Conservation (phyloP, 2,113 vertebrate genomes). For the Triplophysa dalaica region DNA sequence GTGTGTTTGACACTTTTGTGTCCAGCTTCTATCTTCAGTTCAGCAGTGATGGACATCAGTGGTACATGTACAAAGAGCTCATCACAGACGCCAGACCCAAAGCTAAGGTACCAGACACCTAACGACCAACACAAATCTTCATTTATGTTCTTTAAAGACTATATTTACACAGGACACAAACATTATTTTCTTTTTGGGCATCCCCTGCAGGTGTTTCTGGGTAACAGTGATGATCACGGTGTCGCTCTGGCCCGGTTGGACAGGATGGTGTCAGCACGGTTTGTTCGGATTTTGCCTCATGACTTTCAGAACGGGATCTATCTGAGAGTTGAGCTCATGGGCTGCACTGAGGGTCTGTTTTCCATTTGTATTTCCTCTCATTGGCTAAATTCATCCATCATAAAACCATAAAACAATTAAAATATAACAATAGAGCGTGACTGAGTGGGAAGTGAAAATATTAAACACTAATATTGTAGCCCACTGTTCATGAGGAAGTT, state of each 20-base stretch:
- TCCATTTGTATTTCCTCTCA: not conserved
- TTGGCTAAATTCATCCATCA: no score
- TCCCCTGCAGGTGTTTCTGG: constrained; percentile 71
- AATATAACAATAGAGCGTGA: no score
- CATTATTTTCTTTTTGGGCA: not conserved
- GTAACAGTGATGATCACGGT: constrained; percentile 66
- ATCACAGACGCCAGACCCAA: constrained; percentile 57
- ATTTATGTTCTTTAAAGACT: not conserved
- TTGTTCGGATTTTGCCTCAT: constrained; percentile 78
- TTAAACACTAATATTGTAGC: no score
- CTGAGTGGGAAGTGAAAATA: no score
- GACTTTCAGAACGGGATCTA: constrained; percentile 73
- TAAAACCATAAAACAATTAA: no score
- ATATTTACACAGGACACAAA: no score
- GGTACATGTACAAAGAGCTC: constrained; percentile 75
- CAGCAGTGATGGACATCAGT: constrained; percentile 73
- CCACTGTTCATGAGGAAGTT: no score
- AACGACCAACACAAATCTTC: not conserved
- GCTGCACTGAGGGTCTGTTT: constrained; percentile 68
- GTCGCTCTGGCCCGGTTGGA: constrained; percentile 67
- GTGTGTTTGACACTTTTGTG: constrained; percentile 66
- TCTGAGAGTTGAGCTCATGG: constrained; percentile 81
- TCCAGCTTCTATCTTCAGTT: constrained; percentile 83
- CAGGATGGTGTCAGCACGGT: constrained; percentile 74
- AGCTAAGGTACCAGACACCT: constrained; percentile 69